Percentiles rank a stretch among this genome's conserved stretches.
phyloP scores from a whole-genome alignment of 2,888 invertebrate genomes.

The Pollenia labialis region DNA sequence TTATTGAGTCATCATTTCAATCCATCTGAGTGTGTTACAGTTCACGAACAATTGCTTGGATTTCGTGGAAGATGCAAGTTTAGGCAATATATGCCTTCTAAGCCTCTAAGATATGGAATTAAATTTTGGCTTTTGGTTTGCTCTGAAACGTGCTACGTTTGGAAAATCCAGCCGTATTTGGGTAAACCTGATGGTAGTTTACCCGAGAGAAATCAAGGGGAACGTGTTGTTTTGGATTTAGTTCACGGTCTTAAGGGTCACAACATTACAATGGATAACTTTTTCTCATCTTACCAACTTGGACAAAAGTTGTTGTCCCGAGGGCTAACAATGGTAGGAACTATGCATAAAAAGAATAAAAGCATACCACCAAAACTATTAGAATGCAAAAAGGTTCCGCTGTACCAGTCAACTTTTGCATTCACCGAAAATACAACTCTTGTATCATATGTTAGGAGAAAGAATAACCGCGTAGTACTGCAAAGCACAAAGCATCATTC shows the following conservation, averaged over 20 bases:
- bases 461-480: background rate
- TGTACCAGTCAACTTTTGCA: slow-evolving; percentile 16
- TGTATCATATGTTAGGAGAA: background rate
- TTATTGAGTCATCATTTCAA: slow-evolving; percentile 6
- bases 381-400: background rate
- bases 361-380: background rate
- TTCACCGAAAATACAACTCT: slow-evolving; percentile 5
- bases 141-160: slow-evolving; percentile 16
- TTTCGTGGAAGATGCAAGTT: slow-evolving; percentile 28
- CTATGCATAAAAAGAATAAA: slow-evolving; percentile 15
- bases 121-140: slow-evolving; percentile 24
- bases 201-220: background rate
- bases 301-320: background rate
- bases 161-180: slow-evolving; percentile 10
- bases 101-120: background rate
- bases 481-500: background rate
- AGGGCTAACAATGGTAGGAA: slow-evolving; percentile 25
- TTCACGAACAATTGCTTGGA: slow-evolving; percentile 7
- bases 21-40: slow-evolving; percentile 14
- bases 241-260: slow-evolving; percentile 1
- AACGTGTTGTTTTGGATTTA: slow-evolving; percentile 21
- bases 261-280: slow-evolving; percentile 16
- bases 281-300: slow-evolving; percentile 11
- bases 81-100: background rate
- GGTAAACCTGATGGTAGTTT: background rate